These are phyloP conservation scores for Sphaeridia pumilis DNA, from an alignment of 2,888 invertebrate genomes.

Conservation along the genomic window DNA sequence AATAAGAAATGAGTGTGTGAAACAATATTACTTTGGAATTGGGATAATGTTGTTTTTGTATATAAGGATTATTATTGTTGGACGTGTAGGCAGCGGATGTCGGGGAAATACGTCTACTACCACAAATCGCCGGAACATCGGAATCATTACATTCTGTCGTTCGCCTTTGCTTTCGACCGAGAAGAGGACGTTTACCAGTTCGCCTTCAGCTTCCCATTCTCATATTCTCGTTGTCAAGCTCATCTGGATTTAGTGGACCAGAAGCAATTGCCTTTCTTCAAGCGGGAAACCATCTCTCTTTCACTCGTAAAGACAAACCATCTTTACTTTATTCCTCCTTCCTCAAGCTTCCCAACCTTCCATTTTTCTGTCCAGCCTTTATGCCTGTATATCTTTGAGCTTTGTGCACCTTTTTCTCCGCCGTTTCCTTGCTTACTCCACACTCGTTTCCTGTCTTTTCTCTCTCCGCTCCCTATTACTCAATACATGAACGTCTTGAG, in stretches of 20 bases:
- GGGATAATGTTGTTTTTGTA: too few relatives aligned
- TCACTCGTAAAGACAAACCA: constrained; percentile 39
- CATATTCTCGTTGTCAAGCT: constrained; percentile 79
- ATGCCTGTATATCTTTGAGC: neutral
- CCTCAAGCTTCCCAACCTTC: neutral
- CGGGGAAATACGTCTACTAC: constrained; percentile 75
- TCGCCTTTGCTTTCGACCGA: constrained; percentile 86
- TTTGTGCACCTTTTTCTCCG: neutral
- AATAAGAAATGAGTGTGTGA: too few relatives aligned
- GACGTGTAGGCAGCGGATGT: constrained; percentile 63
- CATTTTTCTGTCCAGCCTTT: neutral
- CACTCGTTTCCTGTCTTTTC: neutral
- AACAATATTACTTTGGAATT: too few relatives aligned
- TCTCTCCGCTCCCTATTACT: neutral
- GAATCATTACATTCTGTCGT: constrained; percentile 81
- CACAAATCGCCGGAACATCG: constrained; percentile 80
- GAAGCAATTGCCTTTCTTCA: constrained; percentile 49
- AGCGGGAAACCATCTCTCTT: constrained; percentile 56
- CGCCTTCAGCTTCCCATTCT: constrained; percentile 84
- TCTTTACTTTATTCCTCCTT: neutral
- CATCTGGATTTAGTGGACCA: constrained; percentile 63
- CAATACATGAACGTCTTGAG: neutral
- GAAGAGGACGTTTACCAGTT: constrained; percentile 95
- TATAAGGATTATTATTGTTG: too few relatives aligned
- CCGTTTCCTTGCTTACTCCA: neutral